Evolutionary conservation across 1,140 invertebrate genomes (phyloP), one percentile per base, ranked within the genome.

Genomic region (Telenomus remus): DNA sequence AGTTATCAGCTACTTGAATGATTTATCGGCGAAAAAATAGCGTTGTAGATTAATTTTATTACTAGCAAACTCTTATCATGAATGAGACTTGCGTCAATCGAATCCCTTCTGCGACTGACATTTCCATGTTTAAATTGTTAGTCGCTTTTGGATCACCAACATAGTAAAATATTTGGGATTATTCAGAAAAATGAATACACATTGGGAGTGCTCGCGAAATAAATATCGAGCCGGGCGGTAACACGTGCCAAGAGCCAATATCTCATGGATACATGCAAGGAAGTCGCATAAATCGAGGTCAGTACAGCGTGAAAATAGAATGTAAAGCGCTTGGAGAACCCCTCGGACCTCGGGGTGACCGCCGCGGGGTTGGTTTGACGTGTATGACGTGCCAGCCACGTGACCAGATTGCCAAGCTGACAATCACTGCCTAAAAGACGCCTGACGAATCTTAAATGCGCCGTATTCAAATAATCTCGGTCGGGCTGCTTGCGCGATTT

Each of bases 281-380:
- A 82, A 86, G 83, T 83, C 82, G 82, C 82, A 85, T 86, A 86
- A 82, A 84, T 86, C 81, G 81, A 79, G 82, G 81, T 87, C 85
- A 86, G 81, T 86, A 86, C 80, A 87, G 84, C 85, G 85, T 87
- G 84, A 87, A 88, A 86, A 87, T 86, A 85, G 82, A 88, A 87
- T 86, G 84, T 86, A 86, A 87, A 88, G 84, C 80, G 81, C 71
- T 82, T 76, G 71, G 69, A 77, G 56, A 27, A 27, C 68, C 71
- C 80, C 79, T 82, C 76, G 69, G 81, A 76, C 79, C 72, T 75
- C 63, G 64, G 47, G 59, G 39, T 57, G 74, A 48, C 57, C 70
- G 68, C 77, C 56, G 59, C 79, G 78, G 80, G 82, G 79, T 76
- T 66, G 80, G 80, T 86, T 87, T 88, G 86, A 87, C 82, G 86